Evolutionary conservation across 2,113 vertebrate species (phyloP).

Genomic region (Passer montanus): DNA sequence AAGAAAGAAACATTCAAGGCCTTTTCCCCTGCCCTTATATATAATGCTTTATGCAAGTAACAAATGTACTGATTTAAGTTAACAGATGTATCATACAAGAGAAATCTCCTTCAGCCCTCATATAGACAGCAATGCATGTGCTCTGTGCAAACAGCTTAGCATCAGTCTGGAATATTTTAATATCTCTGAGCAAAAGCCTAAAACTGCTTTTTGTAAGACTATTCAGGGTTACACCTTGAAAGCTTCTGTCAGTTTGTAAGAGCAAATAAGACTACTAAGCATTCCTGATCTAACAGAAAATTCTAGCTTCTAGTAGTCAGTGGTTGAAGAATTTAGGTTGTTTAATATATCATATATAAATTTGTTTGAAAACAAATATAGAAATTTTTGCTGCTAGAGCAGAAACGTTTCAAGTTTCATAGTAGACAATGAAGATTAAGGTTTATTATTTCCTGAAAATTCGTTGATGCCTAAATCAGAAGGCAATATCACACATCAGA

Average conservation of each 20-base stretch:
- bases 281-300: background rate
- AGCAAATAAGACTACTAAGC: background rate
- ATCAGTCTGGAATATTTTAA: background rate
- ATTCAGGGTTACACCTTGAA: background rate
- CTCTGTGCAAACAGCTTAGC: background rate
- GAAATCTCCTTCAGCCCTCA: background rate
- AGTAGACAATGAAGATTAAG: background rate
- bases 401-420: background rate
- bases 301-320: background rate
- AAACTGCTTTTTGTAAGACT: background rate
- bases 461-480: background rate
- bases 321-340: background rate
- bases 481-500: background rate
- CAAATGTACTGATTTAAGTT: rapidly evolving
- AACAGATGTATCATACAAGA: background rate
- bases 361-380: background rate
- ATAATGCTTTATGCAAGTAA: background rate
- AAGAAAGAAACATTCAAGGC: background rate
- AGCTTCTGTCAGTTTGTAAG: background rate
- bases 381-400: background rate
- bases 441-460: background rate
- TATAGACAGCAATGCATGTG: rapidly evolving
- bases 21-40: background rate
- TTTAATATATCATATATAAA: background rate
- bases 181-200: background rate